Evolutionary conservation across 2,888 invertebrate genomes (phyloP).

Genomic region (Calliscelio sp.): DNA sequence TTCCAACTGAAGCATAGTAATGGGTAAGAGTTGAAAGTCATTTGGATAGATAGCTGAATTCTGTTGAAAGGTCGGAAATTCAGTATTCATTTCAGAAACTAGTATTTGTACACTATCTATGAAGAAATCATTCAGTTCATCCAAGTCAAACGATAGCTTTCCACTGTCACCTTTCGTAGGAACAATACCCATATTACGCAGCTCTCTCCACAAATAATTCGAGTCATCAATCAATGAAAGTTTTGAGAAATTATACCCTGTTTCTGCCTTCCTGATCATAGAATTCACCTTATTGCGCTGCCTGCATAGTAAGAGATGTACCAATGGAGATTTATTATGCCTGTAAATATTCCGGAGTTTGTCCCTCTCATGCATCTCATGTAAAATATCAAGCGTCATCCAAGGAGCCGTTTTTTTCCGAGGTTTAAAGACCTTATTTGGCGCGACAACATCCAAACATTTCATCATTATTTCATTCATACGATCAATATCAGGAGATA

Average conservation of each 20-base stretch:
- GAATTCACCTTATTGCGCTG: neutral
- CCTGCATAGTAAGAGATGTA: neutral
- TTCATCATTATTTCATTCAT: neutral
- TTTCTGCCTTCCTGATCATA: neutral
- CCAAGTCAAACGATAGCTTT: neutral
- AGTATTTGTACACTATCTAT: neutral
- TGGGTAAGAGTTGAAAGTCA: neutral
- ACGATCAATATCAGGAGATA: neutral
- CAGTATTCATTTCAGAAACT: neutral
- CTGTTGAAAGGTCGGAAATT: neutral
- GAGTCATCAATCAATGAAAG: neutral
- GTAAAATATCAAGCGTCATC: neutral
- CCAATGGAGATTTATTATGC: neutral
- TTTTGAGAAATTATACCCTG: neutral
- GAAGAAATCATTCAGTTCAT: neutral
- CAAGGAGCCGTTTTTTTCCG: neutral
- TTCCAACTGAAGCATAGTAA: neutral
- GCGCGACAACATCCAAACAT: neutral
- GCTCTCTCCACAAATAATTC: neutral
- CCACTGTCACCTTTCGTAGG: neutral
- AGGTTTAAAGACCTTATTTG: neutral
- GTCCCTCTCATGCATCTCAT: neutral
- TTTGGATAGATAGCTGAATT: neutral
- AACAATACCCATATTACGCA: neutral
- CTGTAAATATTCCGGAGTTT: neutral